Conservation (phyloP, 2,888 invertebrate species). For the Tipula vernalis region DNA sequence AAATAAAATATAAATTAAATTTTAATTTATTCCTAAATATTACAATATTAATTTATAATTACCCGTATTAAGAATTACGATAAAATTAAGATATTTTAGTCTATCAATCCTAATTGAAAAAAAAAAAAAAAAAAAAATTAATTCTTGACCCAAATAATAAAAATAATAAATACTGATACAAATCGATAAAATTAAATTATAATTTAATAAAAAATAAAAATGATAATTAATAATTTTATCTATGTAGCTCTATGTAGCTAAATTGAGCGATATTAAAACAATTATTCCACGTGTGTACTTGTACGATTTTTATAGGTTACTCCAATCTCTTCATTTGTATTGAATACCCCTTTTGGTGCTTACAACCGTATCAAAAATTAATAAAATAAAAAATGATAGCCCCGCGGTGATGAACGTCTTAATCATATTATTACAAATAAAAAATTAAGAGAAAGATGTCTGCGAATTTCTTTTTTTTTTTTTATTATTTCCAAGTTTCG, state of each 20-base stretch:
- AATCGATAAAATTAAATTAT: not conserved
- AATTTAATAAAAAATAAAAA: not conserved
- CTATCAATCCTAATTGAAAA: not conserved
- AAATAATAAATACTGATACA: not conserved
- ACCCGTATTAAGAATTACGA: not conserved
- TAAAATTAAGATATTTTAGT: not conserved
- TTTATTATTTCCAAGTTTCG: not conserved
- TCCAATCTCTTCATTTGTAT: not conserved
- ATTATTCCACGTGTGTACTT: not conserved
- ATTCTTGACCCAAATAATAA: not conserved
- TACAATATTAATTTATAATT: not conserved
- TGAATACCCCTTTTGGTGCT: not conserved
- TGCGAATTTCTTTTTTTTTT: not conserved
- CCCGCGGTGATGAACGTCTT: not conserved
- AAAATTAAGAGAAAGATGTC: not conserved
- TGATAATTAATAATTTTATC: not conserved
- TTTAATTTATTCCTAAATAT: not conserved
- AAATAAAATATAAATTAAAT: not conserved
- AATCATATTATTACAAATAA: not conserved
- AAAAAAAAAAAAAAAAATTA: not conserved
- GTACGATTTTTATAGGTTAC: not conserved
- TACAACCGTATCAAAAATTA: not conserved
- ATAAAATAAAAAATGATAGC: not conserved
- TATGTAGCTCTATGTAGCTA: not conserved
- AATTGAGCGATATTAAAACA: not conserved